Evolutionary conservation across 1,140 invertebrate genomes (phyloP).

Genomic region (Vollenhovia emeryi): DNA sequence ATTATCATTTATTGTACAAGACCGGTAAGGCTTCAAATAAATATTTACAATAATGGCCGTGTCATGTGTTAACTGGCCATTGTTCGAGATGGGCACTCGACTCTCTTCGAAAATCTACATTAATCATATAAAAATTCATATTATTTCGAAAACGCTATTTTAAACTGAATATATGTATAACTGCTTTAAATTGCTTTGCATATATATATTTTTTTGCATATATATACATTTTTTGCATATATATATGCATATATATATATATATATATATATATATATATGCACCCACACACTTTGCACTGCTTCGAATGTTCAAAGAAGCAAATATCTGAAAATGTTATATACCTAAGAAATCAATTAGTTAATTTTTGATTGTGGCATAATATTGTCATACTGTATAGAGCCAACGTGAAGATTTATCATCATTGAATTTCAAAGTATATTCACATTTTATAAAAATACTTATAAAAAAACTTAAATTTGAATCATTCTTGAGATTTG

Average conservation of each 20-base stretch:
- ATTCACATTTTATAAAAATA: too few relatives aligned
- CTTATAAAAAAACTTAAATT: too few relatives aligned
- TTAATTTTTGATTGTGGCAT: neutral
- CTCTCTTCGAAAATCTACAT: neutral
- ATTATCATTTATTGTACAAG: constrained; percentile 62
- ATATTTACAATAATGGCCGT: constrained; percentile 55
- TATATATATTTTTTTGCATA: neutral
- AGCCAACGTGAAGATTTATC: neutral
- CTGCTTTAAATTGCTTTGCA: neutral
- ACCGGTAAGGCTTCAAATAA: constrained; percentile 20
- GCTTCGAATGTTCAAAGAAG: too few relatives aligned
- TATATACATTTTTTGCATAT: too few relatives aligned
- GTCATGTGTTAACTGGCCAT: neutral
- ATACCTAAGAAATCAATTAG: neutral
- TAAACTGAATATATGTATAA: neutral
- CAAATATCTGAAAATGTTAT: neutral
- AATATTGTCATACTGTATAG: neutral
- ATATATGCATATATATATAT: too few relatives aligned
- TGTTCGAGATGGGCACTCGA: neutral
- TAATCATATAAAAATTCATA: neutral
- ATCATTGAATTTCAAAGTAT: neutral
- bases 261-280: too few relatives aligned
- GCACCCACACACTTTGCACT: too few relatives aligned
- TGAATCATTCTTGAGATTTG: neutral
- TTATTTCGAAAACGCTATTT: neutral